Percentiles rank a stretch among this genome's conserved stretches.
These are phyloP conservation scores for Xyrauchen texanus DNA, from an alignment of 2,113 vertebrate species.

Conservation along the genomic window DNA sequence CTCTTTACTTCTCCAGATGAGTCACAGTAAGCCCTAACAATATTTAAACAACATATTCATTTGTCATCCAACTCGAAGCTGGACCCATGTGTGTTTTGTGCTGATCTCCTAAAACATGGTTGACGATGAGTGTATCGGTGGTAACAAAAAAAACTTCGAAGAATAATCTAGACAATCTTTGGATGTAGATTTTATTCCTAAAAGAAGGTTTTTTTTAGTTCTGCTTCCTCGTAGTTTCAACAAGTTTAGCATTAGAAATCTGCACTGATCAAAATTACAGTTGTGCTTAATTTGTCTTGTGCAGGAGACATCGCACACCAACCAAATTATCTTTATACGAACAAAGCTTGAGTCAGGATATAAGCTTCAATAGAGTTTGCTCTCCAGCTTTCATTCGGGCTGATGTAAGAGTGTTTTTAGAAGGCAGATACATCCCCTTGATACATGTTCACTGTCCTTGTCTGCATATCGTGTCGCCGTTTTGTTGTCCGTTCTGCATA, in stretches of 20 bases:
- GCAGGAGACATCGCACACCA: too few species aligned
- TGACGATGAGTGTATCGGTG: not conserved
- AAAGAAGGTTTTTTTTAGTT: not conserved
- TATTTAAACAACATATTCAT: conserved; percentile 50
- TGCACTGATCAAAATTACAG: conserved; percentile 9
- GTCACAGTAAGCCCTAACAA: conserved; percentile 32
- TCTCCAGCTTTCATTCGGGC: conserved; percentile 4
- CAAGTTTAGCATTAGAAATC: not conserved
- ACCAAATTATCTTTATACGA: not conserved
- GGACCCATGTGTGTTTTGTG: not conserved
- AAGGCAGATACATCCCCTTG: conserved; percentile 42
- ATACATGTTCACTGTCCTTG: too few species aligned
- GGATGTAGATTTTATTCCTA: not conserved
- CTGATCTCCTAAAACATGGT: not conserved
- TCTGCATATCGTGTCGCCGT: too few species aligned
- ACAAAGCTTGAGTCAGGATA: not conserved
- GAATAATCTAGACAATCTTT: not conserved
- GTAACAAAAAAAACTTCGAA: not conserved
- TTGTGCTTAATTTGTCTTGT: conserved; percentile 2
- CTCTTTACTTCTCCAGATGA: conserved; percentile 10
- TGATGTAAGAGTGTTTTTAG: conserved; percentile 19
- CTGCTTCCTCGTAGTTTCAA: conserved; percentile 5
- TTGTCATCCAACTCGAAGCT: conserved; percentile 36
- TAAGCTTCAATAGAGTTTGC: conserved; percentile 3
- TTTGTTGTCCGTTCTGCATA: too few species aligned